phyloP scores from a whole-genome alignment of 2,888 invertebrate species.

The Hypselothyrea guttata region DNA sequence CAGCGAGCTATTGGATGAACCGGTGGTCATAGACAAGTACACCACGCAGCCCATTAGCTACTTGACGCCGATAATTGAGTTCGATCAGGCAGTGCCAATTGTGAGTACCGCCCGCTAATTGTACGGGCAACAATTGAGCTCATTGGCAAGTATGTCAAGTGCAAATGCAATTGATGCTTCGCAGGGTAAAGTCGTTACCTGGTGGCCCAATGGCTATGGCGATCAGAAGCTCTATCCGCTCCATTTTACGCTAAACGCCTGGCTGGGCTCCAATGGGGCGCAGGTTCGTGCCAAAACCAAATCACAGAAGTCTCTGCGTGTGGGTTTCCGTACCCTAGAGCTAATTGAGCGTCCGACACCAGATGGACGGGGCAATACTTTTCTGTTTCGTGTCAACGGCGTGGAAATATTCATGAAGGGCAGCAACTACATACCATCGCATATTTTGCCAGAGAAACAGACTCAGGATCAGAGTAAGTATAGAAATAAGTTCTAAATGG shows the following conservation, averaged over 20 bases:
- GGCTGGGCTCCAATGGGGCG: conserved; percentile 56
- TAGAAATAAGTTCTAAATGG: too few species aligned
- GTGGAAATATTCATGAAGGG: conserved; percentile 96
- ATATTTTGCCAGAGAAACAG: conserved; percentile 89
- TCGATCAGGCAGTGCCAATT: conserved; percentile 76
- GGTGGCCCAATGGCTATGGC: conserved; percentile 99
- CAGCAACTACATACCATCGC: conserved; percentile 95
- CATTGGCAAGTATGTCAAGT: conserved; percentile 45
- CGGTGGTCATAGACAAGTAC: conserved; percentile 66
- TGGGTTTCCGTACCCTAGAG: conserved; percentile 94
- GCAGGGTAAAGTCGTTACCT: conserved; percentile 84
- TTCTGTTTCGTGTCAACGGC: conserved; percentile 94
- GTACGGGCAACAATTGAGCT: conserved; percentile 26
- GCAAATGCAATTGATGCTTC: conserved; percentile 34
- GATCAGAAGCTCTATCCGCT: conserved; percentile 89
- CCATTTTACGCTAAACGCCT: conserved; percentile 83
- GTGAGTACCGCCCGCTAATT: conserved; percentile 68
- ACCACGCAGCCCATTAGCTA: conserved; percentile 60
- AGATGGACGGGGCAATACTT: conserved; percentile 85
- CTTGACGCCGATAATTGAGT: conserved; percentile 73
- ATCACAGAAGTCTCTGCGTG: conserved; percentile 84
- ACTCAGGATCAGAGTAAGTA: conserved; percentile 83
- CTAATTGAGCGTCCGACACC: conserved; percentile 85
- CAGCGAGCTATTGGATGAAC: conserved; percentile 79
- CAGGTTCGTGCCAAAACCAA: conserved; percentile 71